A percentile compares a stretch with the other conserved stretches of the same genome.
Conservation (phyloP, 2,113 vertebrate genomes). For the Rhombomys opimus region DNA sequence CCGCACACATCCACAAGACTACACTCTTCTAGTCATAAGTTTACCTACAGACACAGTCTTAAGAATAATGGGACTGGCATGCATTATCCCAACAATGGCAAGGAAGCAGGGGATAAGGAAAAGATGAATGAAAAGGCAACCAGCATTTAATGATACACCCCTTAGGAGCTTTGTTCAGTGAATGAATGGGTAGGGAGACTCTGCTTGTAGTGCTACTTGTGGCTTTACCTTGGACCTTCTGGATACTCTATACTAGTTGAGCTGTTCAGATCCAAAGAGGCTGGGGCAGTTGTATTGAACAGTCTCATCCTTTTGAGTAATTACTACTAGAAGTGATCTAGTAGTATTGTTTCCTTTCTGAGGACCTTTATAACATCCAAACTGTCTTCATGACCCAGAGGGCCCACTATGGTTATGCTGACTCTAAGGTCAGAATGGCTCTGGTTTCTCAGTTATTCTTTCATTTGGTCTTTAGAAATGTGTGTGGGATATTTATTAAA, state of each 20-base stretch:
- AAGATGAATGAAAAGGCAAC: constrained; percentile 73
- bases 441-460: constrained; percentile 1
- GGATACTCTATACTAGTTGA: not conserved
- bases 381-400: constrained; percentile 18
- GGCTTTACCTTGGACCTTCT: constrained; percentile 18
- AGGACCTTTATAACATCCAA: not conserved
- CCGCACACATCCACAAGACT: constrained; percentile 72
- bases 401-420: not conserved
- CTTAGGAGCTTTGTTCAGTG: constrained; percentile 27
- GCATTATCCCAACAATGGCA: constrained; percentile 83
- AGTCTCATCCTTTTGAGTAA: constrained; percentile 6
- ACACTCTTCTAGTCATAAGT: constrained; percentile 79
- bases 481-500: not conserved
- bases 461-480: constrained; percentile 47
- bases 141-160: constrained; percentile 66
- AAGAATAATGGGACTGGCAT: constrained; percentile 86
- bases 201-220: constrained; percentile 39
- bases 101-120: constrained; percentile 64
- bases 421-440: constrained; percentile 32
- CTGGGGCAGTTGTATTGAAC: constrained; percentile 1
- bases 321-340: not conserved
- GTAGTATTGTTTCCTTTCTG: constrained; percentile 4
- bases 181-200: not conserved
- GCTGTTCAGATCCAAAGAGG: constrained; percentile 18
- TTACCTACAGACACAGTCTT: constrained; percentile 84